Base-by-base conservation (phyloP, 2,888 invertebrate species). In the Schizotus pectinicornis region DNA sequence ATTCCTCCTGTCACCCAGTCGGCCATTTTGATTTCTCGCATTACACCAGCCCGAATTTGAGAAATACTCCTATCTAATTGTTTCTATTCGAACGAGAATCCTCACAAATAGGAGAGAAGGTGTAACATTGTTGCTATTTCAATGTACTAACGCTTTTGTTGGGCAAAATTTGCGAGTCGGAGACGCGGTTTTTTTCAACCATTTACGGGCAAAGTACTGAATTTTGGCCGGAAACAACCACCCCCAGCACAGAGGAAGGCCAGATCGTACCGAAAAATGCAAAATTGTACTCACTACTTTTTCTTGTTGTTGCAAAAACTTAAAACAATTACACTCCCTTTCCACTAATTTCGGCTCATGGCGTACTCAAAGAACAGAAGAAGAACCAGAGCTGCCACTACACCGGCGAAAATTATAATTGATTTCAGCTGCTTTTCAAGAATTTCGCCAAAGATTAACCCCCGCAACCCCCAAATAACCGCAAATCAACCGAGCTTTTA, bases 331-430 rank as follows among this genome's bases (percentile, higher is more conserved):
- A 69, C 76, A 74, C 74, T 74, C 74, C 77, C 76, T 77, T 76
- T 74, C 77, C 72, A 75, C 70, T 73, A 75, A 65, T 71, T 68
- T 70, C 70, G 74, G 74, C 75, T 77, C 78, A 79, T 79, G 77
- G 78, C 78, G 79, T 76, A 76, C 69, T 69, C 51, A 51, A 43
- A 51, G 53, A 56, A 31, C 9, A 22, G 22, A 22, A 30, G 13
- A 1, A n/a, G 39, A 57, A 35, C 42, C 49, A 54, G 52, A 14
- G 12, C 32, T 55, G 47, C 58, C 61, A 61, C 41, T 38, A 51
- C 33, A 51, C 33, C n/a, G 31, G 35, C 45, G 30, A 22, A 22
- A 22, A 22, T 5, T 22, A 22, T 22, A 22, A 22, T 22, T 22
- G 22, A 22, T 22, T 22, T 22, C 22, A 2, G 22, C 61, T 32